Base-by-base conservation (phyloP, 1,140 invertebrate species). In the Portunus trituberculatus region DNA sequence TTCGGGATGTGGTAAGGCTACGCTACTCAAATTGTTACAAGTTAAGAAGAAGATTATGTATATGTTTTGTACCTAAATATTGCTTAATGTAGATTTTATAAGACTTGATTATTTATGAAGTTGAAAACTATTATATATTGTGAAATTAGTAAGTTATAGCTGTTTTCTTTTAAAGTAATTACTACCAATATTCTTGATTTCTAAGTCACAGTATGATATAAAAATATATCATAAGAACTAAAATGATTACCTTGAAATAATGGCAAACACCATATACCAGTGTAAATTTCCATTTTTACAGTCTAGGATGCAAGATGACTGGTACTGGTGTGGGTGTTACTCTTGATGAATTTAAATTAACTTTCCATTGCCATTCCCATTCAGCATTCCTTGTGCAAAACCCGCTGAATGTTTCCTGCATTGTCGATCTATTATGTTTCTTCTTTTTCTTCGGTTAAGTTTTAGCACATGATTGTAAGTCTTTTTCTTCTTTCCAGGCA, bases 1-100 rank as follows among this genome's bases (percentile, higher is more conserved):
- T 93, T 32, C 92, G 92, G 7, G 92, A 86, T 32, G 28, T 67
- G 92, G 92, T 93, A 88, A 52, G 92, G 16, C 39, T 91, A 76
- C 16, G 67, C 14, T 14, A 59, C 14, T n/a, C 0, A 25, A 88
- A 88, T 25, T 45, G 10, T 86, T 89, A n/a, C 1, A n/a, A 76
- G 67, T 25, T 0, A 76, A 20, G 3, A 25, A 46, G 3, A 0
- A 32, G 0, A 39, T 46, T 48, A 10, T 89, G 32, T 4, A 20
- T 48, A n/a, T 45, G 4, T 7, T 31, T 87, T 52, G 14, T 7
- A 39, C 29, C 6, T 87, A 87, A 25, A 12, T 39, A 12, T 8
- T 20, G 14, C 6, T 28, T 16, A 89, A 48, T 10, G 4, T n/a
- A 28, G 45, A 20, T 7, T 48, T n/a, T 46, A 16, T 20, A 14